phyloP scores from a whole-genome alignment of 2,113 vertebrate species.

The Melanotaenia duboulayi region DNA sequence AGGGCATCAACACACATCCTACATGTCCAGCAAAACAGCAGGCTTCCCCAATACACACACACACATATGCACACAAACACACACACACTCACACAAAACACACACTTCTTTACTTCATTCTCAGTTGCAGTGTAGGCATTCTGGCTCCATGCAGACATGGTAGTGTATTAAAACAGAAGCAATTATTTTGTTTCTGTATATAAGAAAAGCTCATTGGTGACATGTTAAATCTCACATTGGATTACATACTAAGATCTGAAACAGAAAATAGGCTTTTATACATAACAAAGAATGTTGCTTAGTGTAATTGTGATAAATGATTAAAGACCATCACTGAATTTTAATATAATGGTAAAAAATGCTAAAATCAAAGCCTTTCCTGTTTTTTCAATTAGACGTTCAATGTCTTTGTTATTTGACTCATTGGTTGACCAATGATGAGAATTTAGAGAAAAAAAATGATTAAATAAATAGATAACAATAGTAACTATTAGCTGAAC shows the following conservation, averaged over 20 bases:
- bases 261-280: neutral
- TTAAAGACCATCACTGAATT: neutral
- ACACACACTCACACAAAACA: neutral
- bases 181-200: neutral
- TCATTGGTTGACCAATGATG: neutral
- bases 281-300: neutral
- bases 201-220: neutral
- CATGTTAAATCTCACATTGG: neutral
- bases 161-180: neutral
- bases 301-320: neutral
- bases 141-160: neutral
- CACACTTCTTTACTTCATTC: conserved; percentile 17
- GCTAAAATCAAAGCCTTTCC: neutral
- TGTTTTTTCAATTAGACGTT: neutral
- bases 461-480: neutral
- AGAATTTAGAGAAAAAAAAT: neutral
- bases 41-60: conserved; percentile 23
- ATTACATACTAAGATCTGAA: neutral
- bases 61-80: conserved; percentile 27
- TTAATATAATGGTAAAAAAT: neutral
- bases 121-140: neutral
- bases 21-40: conserved; percentile 67
- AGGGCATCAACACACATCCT: conserved; percentile 70
- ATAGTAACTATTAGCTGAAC: neutral
- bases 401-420: neutral